Evolutionary conservation across 1,140 invertebrate genomes (phyloP).

Genomic region (Watersipora subatra): DNA sequence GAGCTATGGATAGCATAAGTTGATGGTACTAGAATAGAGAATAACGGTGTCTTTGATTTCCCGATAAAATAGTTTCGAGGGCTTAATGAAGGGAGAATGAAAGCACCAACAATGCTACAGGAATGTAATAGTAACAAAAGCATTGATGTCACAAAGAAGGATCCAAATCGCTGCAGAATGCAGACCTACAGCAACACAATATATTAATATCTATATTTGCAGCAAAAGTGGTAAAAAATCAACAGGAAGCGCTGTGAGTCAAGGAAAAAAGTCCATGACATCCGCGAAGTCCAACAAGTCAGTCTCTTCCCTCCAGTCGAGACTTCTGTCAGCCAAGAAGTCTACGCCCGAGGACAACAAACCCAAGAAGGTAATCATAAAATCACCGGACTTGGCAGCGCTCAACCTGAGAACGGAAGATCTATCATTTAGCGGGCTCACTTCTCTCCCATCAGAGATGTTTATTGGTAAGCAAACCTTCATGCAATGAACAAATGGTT

Average conservation of each 20-base stretch:
- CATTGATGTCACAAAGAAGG: too few relatives aligned
- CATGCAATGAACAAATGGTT: too few relatives aligned
- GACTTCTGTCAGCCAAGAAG: neutral
- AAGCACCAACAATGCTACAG: too few relatives aligned
- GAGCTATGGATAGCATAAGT: too few relatives aligned
- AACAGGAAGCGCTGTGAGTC: neutral
- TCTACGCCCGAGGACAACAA: neutral
- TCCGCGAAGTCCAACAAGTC: neutral
- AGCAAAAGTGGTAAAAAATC: neutral
- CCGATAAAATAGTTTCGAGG: too few relatives aligned
- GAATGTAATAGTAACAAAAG: too few relatives aligned
- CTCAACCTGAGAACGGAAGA: neutral
- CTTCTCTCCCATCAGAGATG: neutral
- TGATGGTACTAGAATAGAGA: too few relatives aligned
- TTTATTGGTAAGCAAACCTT: neutral
- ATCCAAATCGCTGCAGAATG: too few relatives aligned
- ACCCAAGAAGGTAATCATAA: neutral
- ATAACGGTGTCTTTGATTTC: too few relatives aligned
- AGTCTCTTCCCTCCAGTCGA: neutral
- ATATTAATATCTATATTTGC: too few relatives aligned
- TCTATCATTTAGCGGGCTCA: neutral
- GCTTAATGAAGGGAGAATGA: too few relatives aligned
- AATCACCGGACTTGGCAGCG: neutral
- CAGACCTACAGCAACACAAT: too few relatives aligned
- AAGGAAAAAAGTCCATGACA: neutral